Percentiles rank a stretch among this genome's conserved stretches.
phyloP scores from a whole-genome alignment of 2,888 invertebrate species.

The Bruchidius siliquastri region DNA sequence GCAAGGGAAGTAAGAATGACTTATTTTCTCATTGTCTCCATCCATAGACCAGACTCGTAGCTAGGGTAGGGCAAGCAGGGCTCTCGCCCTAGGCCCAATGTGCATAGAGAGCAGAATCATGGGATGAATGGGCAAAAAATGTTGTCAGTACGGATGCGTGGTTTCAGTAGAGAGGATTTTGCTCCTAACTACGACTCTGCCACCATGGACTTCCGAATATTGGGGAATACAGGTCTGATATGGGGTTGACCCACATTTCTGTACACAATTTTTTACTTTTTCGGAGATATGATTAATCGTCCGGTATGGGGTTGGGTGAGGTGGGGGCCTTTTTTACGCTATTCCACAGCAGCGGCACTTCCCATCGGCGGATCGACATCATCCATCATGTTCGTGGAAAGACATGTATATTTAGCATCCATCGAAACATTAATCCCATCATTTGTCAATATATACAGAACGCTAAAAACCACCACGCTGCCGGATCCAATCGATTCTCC shows the following conservation, averaged over 20 bases:
- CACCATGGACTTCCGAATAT: too few relatives aligned
- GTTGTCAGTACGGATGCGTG: too few relatives aligned
- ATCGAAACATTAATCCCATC: conserved; percentile 8
- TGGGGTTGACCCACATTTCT: not conserved
- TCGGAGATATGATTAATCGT: not conserved
- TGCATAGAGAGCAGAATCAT: too few relatives aligned
- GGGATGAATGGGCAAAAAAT: too few relatives aligned
- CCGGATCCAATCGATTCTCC: conserved; percentile 10
- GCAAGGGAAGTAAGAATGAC: too few relatives aligned
- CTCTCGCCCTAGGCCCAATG: too few relatives aligned
- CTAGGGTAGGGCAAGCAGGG: too few relatives aligned
- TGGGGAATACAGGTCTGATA: too few relatives aligned
- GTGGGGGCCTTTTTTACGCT: not conserved
- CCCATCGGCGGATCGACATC: not conserved
- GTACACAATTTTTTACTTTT: not conserved
- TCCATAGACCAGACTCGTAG: too few relatives aligned
- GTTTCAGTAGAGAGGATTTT: too few relatives aligned
- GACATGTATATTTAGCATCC: conserved; percentile 10
- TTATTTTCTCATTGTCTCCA: too few relatives aligned
- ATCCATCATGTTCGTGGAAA: conserved; percentile 2
- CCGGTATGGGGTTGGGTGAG: not conserved
- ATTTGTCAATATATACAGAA: conserved; percentile 8
- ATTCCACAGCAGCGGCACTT: not conserved
- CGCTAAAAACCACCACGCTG: conserved; percentile 1
- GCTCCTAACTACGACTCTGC: too few relatives aligned